Base-by-base conservation (phyloP, 2,888 invertebrate genomes). In the Macrophya annulata region DNA sequence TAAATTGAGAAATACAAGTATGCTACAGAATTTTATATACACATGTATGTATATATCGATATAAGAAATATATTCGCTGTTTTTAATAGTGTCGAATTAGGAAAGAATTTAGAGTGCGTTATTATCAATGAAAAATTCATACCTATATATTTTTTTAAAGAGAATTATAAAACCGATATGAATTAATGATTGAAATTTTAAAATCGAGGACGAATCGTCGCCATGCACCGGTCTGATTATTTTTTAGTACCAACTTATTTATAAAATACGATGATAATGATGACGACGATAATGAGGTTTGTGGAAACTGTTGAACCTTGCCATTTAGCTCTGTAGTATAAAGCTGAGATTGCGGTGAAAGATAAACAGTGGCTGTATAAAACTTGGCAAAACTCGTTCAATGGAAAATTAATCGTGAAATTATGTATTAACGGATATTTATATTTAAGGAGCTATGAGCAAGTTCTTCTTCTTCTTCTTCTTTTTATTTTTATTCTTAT, bases 331-430 rank as follows among this genome's bases (percentile, higher is more conserved):
- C 43, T 72, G 68, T 15, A 37, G 68, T 31, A 3, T 31, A 1
- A 1, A 31, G 31, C 31, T 3, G 31, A 31, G 48, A 48, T n/a
- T 40, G 17, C 71, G 71, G 71, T 37, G 40, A 17, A 48, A 43
- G 17, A 15, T 48, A 15, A 76, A 71, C 68, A 21, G 31, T 17
- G n/a, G 55, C 55, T 55, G 55, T 55, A n/a, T 31, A 72, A 76
- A 15, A 31, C 31, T 6, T 31, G 12, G 76, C 48, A 12, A n/a
- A 59, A 15, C 31, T 81, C 43, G 59, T 59, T 43, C 21, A 62
- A 81, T 43, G 81, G 81, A 81, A 81, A 81, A 81, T 62, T 40
- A 15, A 62, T 81, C 81, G 81, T 81, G 81, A 81, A 81, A 62
- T 81, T 81, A 51, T 59, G 43, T 31, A 62, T 81, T 62, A 81